Percentiles rank a stretch among this genome's conserved stretches.
Evolutionary conservation across 2,113 vertebrate species (phyloP).

Genomic region (Noctilio leporinus): DNA sequence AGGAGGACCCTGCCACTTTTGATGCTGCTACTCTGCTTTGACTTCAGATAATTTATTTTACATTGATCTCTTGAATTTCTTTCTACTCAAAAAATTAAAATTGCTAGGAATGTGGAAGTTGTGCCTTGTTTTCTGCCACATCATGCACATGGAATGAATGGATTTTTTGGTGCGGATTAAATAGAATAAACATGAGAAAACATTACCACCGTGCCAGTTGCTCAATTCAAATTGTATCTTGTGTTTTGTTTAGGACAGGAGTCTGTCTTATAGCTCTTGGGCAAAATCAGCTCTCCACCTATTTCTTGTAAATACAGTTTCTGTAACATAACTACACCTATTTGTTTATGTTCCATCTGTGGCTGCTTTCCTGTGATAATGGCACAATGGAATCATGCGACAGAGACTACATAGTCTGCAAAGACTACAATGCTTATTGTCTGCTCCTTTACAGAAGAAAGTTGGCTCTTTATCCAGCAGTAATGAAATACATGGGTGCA

Average conservation of each 20-base stretch:
- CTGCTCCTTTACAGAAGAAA: background rate
- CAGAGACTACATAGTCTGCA: background rate
- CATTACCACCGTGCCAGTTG: background rate
- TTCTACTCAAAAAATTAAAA: background rate
- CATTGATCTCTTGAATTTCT: background rate
- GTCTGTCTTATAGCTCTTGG: background rate
- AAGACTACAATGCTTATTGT: background rate
- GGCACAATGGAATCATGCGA: background rate
- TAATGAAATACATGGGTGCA: background rate
- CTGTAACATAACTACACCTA: background rate
- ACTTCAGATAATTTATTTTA: background rate
- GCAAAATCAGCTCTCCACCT: background rate
- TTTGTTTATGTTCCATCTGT: background rate
- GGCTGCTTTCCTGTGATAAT: background rate
- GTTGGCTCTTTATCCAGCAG: background rate
- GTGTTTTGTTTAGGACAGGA: background rate
- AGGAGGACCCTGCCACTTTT: background rate
- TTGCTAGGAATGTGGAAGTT: background rate
- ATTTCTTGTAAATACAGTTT: background rate
- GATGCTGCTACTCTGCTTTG: background rate
- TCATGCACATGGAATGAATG: background rate
- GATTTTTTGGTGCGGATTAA: background rate
- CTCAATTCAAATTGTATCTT: background rate
- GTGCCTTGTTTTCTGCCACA: background rate
- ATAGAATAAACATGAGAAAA: background rate